Evolutionary conservation across 2,888 invertebrate species (phyloP).

Genomic region (Phania funesta): DNA sequence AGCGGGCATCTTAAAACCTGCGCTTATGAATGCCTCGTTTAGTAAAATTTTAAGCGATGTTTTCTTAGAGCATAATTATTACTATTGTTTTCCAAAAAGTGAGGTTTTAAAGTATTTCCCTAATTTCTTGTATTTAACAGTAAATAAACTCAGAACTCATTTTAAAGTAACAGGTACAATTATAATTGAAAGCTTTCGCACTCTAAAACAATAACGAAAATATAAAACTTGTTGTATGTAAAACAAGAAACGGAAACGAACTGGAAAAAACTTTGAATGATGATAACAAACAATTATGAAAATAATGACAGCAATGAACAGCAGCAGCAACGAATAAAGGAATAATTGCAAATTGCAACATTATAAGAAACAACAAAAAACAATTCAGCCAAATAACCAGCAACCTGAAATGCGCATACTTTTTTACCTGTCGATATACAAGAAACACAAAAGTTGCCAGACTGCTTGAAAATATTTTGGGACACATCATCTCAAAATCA

Average conservation of each 20-base stretch:
- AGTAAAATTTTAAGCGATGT: too few relatives aligned
- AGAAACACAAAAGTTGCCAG: too few relatives aligned
- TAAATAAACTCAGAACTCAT: background rate
- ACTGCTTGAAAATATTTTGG: too few relatives aligned
- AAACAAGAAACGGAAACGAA: slow-evolving; percentile 22
- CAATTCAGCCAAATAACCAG: background rate
- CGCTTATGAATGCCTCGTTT: too few relatives aligned
- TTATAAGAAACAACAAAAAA: background rate
- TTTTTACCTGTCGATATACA: too few relatives aligned
- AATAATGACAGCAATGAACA: background rate
- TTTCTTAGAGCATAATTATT: too few relatives aligned
- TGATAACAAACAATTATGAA: slow-evolving; percentile 21
- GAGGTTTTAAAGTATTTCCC: too few relatives aligned
- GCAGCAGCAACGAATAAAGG: background rate
- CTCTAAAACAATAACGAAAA: background rate
- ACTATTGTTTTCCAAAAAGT: too few relatives aligned
- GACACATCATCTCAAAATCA: too few relatives aligned
- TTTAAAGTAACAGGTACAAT: slow-evolving; percentile 38
- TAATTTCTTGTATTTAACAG: too few relatives aligned
- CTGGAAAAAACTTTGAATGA: slow-evolving; percentile 26
- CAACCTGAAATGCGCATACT: too few relatives aligned
- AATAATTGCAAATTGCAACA: background rate
- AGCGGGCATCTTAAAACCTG: too few relatives aligned
- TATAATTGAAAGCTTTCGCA: slow-evolving; percentile 7
- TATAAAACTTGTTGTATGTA: background rate